phyloP scores from a whole-genome alignment of 37 sponge, comb jelly and placozoan genomes.

The Cliona cf. orientalis region DNA sequence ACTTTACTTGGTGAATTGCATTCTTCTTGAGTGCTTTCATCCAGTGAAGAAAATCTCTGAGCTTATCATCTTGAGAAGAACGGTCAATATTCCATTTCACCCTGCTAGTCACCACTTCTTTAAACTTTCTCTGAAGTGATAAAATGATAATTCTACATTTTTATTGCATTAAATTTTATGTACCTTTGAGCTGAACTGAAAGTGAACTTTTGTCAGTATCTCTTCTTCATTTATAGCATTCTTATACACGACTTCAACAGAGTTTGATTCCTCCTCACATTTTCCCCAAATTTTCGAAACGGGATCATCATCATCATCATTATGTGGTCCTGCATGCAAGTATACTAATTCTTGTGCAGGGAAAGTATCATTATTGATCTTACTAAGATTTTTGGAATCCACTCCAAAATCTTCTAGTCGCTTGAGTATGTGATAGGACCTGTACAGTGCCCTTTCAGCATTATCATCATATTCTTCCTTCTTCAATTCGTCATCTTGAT shows the following conservation, averaged over 20 bases:
- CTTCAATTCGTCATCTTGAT: conserved; percentile 36
- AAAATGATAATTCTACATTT: neutral
- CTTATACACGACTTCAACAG: conserved; percentile 56
- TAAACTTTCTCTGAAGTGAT: conserved; percentile 37
- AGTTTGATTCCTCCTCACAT: conserved; percentile 37
- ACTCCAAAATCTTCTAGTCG: conserved; percentile 36
- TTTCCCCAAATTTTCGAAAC: conserved; percentile 43
- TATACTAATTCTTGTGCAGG: too few relatives aligned
- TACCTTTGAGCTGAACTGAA: conserved; percentile 28
- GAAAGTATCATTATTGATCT: too few relatives aligned
- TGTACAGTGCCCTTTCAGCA: conserved; percentile 49
- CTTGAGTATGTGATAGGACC: conserved; percentile 49
- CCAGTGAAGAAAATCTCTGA: conserved; percentile 84
- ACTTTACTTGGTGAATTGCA: conserved; percentile 58
- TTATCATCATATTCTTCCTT: conserved; percentile 46
- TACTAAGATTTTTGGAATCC: neutral
- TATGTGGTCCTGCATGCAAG: neutral
- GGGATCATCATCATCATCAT: neutral
- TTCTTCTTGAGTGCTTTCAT: conserved; percentile 71
- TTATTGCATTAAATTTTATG: neutral
- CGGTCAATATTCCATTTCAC: conserved; percentile 82
- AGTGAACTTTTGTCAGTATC: conserved; percentile 62
- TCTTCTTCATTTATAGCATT: conserved; percentile 41
- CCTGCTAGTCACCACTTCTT: conserved; percentile 69
- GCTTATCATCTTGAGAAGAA: conserved; percentile 80